Base-by-base conservation (phyloP, 2,888 invertebrate species). In the Coenonympha glycerion region DNA sequence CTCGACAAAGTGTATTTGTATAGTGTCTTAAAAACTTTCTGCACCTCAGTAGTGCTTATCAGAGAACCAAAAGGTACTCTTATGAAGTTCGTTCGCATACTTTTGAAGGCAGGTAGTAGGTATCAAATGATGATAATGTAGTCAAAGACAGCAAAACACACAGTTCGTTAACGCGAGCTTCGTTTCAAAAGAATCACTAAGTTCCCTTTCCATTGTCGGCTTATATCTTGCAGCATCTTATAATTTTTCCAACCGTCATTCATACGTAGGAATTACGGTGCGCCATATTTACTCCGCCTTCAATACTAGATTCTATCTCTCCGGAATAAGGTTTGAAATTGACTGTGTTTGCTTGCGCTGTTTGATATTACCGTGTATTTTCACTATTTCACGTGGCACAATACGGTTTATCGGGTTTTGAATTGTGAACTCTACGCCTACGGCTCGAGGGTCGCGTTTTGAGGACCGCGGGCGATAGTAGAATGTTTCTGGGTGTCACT, bases 401-500 rank as follows among this genome's bases (percentile, higher is more conserved):
- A 30, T 42, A 42, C 19, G 8, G 30, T 28, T 31, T 22, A n/a
- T 13, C 1, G 22, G 30, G 21, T 44, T 31, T n/a, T 15, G 33
- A 33, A 44, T 15, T 22, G 16, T 18, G 31, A 24, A 34, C 45
- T 45, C 18, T 45, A 15, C 9, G 11, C 0, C 2, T 3, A 16
- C 0, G 9, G 2, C 9, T n/a, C 11, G 16, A 45, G 18, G 24
- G 45, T 26, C 11, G 18, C 3, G 31, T 34, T 41, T 45, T 16
- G 34, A 9, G 6, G 15, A 33, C 8, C 8, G 24, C 3, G 16
- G 5, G 21, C 8, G 21, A 34, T 13, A 18, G 42, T 30, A 36
- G 34, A 36, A 42, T 42, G 41, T 34, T 45, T 54, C 50, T 44
- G 15, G 34, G 47, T 47, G 49, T 57, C 55, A 51, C 57, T 57